A percentile compares a stretch with the other conserved stretches of the same genome.
phyloP scores from a whole-genome alignment of 2,888 invertebrate species.

The Brenthis daphne region DNA sequence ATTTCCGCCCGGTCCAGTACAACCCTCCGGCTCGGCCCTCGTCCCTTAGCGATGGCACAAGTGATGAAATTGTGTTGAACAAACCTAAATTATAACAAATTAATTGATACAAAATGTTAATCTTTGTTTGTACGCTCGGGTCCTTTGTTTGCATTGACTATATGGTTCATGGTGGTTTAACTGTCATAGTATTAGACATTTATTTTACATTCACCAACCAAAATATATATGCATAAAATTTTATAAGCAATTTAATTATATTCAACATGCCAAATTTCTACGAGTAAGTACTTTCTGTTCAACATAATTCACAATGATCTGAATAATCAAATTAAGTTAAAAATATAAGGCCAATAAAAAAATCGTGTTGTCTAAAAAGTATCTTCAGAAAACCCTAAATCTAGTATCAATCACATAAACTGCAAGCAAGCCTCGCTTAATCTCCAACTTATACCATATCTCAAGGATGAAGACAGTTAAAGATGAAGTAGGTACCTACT shows the following conservation, averaged over 20 bases:
- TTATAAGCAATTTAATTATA: too few relatives aligned
- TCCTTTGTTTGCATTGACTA: too few relatives aligned
- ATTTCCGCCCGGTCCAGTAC: constrained; percentile 73
- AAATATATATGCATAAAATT: too few relatives aligned
- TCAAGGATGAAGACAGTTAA: constrained; percentile 26
- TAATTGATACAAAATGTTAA: constrained; percentile 9
- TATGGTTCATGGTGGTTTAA: too few relatives aligned
- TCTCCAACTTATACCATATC: constrained; percentile 23
- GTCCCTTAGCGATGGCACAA: constrained; percentile 31
- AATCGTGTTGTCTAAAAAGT: too few relatives aligned
- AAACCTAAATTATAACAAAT: constrained; percentile 8
- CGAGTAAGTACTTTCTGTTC: too few relatives aligned
- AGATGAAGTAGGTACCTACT: constrained; percentile 24
- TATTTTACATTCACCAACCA: too few relatives aligned
- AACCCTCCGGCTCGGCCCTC: constrained; percentile 48
- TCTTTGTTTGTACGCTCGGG: not conserved
- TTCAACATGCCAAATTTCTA: too few relatives aligned
- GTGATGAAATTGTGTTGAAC: constrained; percentile 28
- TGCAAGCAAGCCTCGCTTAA: not conserved
- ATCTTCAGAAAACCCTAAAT: too few relatives aligned
- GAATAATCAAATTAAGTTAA: too few relatives aligned
- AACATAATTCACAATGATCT: too few relatives aligned
- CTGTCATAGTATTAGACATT: not conserved
- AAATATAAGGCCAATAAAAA: too few relatives aligned
- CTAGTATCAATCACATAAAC: not conserved